A percentile compares a stretch with the other conserved stretches of the same genome.
phyloP scores from a whole-genome alignment of 2,113 vertebrate species.

The Lutjanus erythropterus region DNA sequence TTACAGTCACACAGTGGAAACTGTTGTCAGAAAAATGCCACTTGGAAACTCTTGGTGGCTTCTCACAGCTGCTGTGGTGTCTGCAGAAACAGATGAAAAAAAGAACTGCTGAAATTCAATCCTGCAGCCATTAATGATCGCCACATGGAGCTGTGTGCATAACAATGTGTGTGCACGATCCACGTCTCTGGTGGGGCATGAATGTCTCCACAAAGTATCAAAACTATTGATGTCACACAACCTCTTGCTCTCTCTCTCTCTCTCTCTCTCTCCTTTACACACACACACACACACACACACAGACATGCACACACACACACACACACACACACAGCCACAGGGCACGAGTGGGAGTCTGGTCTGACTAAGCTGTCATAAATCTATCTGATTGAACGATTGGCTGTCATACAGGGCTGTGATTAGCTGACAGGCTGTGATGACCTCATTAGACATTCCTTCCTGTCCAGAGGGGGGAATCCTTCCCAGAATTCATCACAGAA shows the following conservation, averaged over 20 bases:
- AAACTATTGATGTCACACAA: constrained; percentile 14
- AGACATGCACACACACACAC: constrained; percentile 13
- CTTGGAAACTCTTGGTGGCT: background rate
- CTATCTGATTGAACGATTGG: constrained; percentile 53
- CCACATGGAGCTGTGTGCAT: background rate
- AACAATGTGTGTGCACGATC: background rate
- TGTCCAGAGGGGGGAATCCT: constrained; percentile 25
- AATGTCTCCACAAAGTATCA: background rate
- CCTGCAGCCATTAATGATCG: background rate
- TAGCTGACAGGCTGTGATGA: constrained; percentile 51
- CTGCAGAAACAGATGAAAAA: background rate
- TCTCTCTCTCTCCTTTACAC: background rate
- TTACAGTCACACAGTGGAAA: background rate
- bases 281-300: constrained; percentile 12
- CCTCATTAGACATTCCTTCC: constrained; percentile 49
- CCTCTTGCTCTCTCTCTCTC: background rate
- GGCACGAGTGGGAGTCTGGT: constrained; percentile 37
- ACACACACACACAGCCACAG: constrained; percentile 5
- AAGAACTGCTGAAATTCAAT: background rate
- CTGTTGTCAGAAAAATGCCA: background rate
- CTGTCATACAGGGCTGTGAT: constrained; percentile 58
- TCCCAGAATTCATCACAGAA: constrained; percentile 19
- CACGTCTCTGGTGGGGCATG: background rate
- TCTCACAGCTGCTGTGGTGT: background rate
- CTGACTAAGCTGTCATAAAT: constrained; percentile 55